Evolutionary conservation across 2,888 invertebrate genomes (phyloP), one percentile per base, ranked within the genome.

Genomic region (Phyllotreta cruciferae): DNA sequence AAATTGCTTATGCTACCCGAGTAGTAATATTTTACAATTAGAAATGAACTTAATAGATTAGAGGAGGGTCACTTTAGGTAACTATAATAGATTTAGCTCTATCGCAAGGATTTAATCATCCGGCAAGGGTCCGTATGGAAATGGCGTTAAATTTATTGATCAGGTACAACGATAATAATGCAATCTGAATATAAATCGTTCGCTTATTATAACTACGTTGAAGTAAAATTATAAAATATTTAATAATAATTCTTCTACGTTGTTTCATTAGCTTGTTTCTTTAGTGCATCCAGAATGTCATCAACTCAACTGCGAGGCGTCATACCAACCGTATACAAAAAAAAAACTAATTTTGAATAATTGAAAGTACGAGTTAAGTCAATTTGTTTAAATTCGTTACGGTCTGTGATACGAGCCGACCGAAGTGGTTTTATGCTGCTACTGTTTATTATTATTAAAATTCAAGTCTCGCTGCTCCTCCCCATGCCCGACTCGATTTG

Each of bases 331-430:
- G 35, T 49, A 44, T 36, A n/a, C n/a, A n/a, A 50, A 44, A 56
- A 77, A 78, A 77, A 77, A 77, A 74, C 73, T 76, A 74, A 78
- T 77, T 75, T 75, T 68, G 74, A 75, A 75, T 77, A 77, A 78
- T 77, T 78, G 77, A 77, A 77, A 77, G 77, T 78, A 75, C 72
- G 75, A 75, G 75, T 75, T 71, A 68, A 76, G 76, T 78, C 78
- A 78, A 78, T 79, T 79, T 79, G 78, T 78, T 78, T 76, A 78
- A 77, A 79, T 79, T 79, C 78, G 79, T 71, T 66, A 77, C 74
- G 79, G 78, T 77, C 66, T 67, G 63, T 53, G 66, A 63, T 60
- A 60, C 60, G 45, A 52, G 60, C 64, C 64, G 64, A 60, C 63
- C 37, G 55, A 60, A 60, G 60, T 39, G 44, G 8, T 52, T 52